Base-by-base conservation (phyloP, 1,140 invertebrate genomes). In the Conus betulinus region DNA sequence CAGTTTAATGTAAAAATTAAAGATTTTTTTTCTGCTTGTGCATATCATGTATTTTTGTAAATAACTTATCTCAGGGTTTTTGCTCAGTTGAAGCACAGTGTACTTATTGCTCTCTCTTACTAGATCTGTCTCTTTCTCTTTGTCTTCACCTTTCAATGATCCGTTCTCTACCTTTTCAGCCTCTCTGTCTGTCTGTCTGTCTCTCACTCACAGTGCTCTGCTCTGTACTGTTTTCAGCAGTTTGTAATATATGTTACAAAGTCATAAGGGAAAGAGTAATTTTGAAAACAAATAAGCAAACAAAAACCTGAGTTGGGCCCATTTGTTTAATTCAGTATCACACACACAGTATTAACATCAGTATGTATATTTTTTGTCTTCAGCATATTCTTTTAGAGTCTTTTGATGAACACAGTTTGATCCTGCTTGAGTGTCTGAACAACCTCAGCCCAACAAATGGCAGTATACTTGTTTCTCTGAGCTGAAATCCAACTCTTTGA, bases 1-100 rank as follows among this genome's bases (percentile, higher is more conserved):
- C 10, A 63, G 17, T 20, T 60, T 15, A 1, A 60, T 60, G 57
- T 15, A 15, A 60, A 20, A 71, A n/a, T 7, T 20, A 17, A 17
- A 7, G 67, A 71, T 71, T 71, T 71, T 71, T 71, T 71, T 71
- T 20, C 23, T 71, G 67, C 67, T 71, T 71, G 67, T 71, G 67
- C 67, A 71, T 71, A 71, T 71, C 67, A 71, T n/a, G 67, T 71
- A 20, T 71, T 60, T 39, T 71, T 71, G 67, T 71, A 71, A 71
- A 71, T 71, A 71, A 6, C 67, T 20, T 20, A 20, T 71, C 67
- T 71, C 67, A 71, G 67, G 67, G 67, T 71, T 71, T 63, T 23
- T 71, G 67, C 67, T 71, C 23, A 71, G 67, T 71, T n/a, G 23
- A 71, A 71, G 67, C 67, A 71, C 67, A 71, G 20, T 71, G 67